These are phyloP conservation scores for Toxotes lorentzi DNA, from an alignment of 2,797 vertebrate species.

Conservation along the genomic window DNA sequence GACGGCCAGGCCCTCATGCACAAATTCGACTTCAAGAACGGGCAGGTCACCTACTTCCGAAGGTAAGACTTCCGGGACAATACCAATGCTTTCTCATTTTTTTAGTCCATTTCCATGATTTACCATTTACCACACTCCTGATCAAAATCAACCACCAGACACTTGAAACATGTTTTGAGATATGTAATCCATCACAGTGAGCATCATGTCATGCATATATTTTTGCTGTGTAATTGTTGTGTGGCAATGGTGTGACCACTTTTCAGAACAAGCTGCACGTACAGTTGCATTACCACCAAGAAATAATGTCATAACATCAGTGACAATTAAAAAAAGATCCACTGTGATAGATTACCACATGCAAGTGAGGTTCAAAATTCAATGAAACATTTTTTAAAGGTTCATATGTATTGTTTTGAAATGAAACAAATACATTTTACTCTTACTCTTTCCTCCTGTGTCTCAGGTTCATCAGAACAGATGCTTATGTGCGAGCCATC, in stretches of 20 bases:
- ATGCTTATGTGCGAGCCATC: slow-evolving; percentile 94
- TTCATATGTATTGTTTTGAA: not conserved
- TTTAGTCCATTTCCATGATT: not conserved
- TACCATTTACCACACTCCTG: not conserved
- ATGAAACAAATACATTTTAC: not conserved
- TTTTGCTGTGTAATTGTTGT: not conserved
- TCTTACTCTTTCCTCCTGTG: not conserved
- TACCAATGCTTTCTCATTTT: not conserved
- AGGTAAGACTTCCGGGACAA: slow-evolving; percentile 82
- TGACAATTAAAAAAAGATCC: not conserved
- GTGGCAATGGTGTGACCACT: not conserved
- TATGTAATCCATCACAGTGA: not conserved
- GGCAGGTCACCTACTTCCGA: slow-evolving; percentile 93
- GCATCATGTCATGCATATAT: not conserved
- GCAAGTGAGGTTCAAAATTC: not conserved
- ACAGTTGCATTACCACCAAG: too few species aligned
- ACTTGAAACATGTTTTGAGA: not conserved
- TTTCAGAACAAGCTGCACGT: not conserved
- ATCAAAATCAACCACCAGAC: not conserved
- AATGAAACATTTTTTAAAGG: not conserved
- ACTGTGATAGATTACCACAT: too few species aligned
- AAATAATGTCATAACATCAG: too few species aligned
- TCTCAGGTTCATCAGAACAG: slow-evolving; percentile 91
- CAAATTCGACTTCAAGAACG: slow-evolving; percentile 98
- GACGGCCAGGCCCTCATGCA: slow-evolving; percentile 98